These are phyloP conservation scores for Rotaria sp. DNA, from an alignment of 2,888 invertebrate species.

Conservation along the genomic window DNA sequence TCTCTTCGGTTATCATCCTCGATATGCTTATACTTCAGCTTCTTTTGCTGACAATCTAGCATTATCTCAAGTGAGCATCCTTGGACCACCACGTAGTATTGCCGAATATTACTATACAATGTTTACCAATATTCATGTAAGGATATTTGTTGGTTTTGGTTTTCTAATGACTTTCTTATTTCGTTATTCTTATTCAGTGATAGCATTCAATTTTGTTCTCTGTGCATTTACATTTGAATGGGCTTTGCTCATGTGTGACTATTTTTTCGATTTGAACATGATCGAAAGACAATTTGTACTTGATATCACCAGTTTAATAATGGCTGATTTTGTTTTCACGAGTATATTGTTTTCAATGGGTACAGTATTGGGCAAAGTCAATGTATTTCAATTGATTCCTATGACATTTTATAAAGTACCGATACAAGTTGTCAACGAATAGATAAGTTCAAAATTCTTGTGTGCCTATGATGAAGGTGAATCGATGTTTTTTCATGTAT, in stretches of 20 bases:
- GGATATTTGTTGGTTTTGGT: slow-evolving; percentile 92
- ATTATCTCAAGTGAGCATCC: not conserved
- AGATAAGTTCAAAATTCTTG: slow-evolving; percentile 49
- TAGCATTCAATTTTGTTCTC: slow-evolving; percentile 79
- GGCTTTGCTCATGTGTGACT: slow-evolving; percentile 58
- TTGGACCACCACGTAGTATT: not conserved
- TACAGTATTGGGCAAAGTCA: slow-evolving; percentile 45
- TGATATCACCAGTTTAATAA: slow-evolving; percentile 47
- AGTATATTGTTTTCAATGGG: slow-evolving; percentile 55
- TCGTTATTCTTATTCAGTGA: slow-evolving; percentile 78
- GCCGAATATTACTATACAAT: slow-evolving; percentile 46
- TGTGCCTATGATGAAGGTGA: slow-evolving; percentile 74
- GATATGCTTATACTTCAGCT: not conserved
- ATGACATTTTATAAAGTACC: slow-evolving; percentile 56
- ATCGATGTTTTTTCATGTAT: slow-evolving; percentile 85
- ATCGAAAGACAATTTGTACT: not conserved
- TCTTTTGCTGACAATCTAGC: too few relatives aligned
- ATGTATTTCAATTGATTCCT: slow-evolving; percentile 56
- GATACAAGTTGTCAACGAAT: slow-evolving; percentile 54
- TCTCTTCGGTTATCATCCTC: not conserved
- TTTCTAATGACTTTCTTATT: slow-evolving; percentile 89
- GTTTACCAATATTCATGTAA: slow-evolving; percentile 73
- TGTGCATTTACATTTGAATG: slow-evolving; percentile 78
- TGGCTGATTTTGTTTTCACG: slow-evolving; percentile 51
- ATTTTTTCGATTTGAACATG: not conserved